Evolutionary conservation across 2,113 vertebrate genomes (phyloP).

Genomic region (Archilochus colubris): DNA sequence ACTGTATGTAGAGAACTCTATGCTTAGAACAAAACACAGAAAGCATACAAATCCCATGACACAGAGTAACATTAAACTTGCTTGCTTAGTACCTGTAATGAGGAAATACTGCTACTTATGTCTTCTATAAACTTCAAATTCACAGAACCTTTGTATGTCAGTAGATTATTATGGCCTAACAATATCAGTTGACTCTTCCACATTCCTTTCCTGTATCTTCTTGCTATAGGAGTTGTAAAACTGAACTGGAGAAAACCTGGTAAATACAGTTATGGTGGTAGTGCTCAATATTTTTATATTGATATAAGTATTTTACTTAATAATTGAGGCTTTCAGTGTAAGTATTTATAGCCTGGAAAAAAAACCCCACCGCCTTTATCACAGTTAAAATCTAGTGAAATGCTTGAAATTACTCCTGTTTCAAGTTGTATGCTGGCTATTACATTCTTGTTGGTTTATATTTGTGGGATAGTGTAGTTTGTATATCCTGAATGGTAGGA

Average conservation of each 20-base stretch:
- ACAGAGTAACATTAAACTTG: neutral
- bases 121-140: neutral
- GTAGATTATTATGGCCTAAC: neutral
- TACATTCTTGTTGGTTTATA: neutral
- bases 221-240: conserved; percentile 4
- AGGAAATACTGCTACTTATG: neutral
- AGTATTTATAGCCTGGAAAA: neutral
- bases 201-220: neutral
- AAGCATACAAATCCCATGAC: neutral
- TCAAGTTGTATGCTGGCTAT: neutral
- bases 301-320: neutral
- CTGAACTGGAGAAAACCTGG: neutral
- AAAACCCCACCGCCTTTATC: accelerated
- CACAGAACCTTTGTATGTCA: neutral
- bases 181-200: neutral
- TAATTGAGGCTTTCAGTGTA: neutral
- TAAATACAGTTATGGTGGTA: neutral
- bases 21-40: neutral
- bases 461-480: neutral
- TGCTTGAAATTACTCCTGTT: neutral
- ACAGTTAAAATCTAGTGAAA: neutral
- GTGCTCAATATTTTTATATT: neutral
- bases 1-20: too few species aligned
- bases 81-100: neutral
- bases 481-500: neutral